Base-by-base conservation (phyloP, 2,888 invertebrate species). In the Thalpophila matura region DNA sequence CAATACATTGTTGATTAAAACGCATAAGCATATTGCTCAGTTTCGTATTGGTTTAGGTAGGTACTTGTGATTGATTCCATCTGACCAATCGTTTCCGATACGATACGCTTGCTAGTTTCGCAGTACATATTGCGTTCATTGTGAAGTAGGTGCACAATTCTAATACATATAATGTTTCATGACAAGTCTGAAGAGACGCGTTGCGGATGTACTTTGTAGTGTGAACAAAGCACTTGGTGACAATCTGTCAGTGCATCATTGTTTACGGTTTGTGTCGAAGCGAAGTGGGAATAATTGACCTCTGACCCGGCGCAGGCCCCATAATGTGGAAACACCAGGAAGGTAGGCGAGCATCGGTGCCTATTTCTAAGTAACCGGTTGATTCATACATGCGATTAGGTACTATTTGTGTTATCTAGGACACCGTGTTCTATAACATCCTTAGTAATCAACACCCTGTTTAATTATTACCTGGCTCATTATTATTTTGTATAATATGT, bases 291-390 rank as follows among this genome's bases (percentile, higher is more conserved):
- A 86, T 85, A 85, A 80, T 82, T 88, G 86, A 88, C 84, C 85
- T 71, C 62, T 75, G 85, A 81, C 84, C 82, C 66, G 67, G 75
- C 75, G 75, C 69, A 61, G 63, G 77, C 79, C 14, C 74, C 74
- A 67, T 68, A 71, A 82, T 88, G 86, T 86, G 80, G 86, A 85
- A 85, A 88, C 79, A 87, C 85, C 74, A 83, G 85, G 84, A 85
- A 84, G 84, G 80, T 79, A 79, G 75, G 77, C 74, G 60, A 81
- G 63, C 70, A 67, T 71, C 66, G 55, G 60, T 75, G 75, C 67
- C 63, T 74, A 77, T 82, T 68, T 69, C 79, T 64, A 43, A 46
- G 57, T 70, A 85, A 86, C 86, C 85, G 80, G 86, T 86, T 80
- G 60, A 83, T 81, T 74, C 70, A 73, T 75, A 78, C 61, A 68